Base-by-base conservation (phyloP, 2,888 invertebrate species). In the Dryadula phaetusa region DNA sequence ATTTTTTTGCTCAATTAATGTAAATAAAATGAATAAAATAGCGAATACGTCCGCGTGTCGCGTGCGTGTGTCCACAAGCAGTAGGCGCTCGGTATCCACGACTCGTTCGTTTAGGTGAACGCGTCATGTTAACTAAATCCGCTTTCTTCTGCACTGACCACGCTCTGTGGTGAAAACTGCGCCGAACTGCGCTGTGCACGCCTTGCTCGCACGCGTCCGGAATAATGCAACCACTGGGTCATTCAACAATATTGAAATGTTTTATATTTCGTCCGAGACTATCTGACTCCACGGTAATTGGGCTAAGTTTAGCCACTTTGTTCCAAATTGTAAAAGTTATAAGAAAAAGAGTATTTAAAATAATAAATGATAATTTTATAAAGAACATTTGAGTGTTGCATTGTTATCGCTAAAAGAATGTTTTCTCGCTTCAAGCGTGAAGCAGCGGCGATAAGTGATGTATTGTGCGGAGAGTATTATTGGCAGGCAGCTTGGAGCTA, bases 141-240 rank as follows among this genome's bases (percentile, higher is more conserved):
- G 52, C 52, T 52, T 52, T 52, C 25, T n/a, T 52, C 28, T 18
- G 16, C 25, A 32, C 53, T 34, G 28, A 14, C 12, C 12, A 34
- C 53, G 34, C 32, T 25, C 52, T 8, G 18, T 16, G 28, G 52
- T 12, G 32, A 53, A 53, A 53, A 22, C 22, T 32, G 16, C 10
- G n/a, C n/a, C n/a, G n/a, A n/a, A n/a, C n/a, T n/a, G n/a, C n/a
- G n/a, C n/a, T n/a, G n/a, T n/a, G n/a, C n/a, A n/a, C n/a, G 16
- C 28, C 46, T 12, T 12, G 28, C 52, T n/a, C 52, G 52, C 12
- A 16, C 52, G 10, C 6, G 32, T 18, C 12, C 7, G 1, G 52
- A 28, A 14, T 53, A 20, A 53, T 2, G 3, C 53, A 53, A 18
- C 16, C 5, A 34, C 32, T 3, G 6, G 32, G 18, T 53, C 18